phyloP scores from a whole-genome alignment of 2,888 invertebrate genomes.

The Anticlea derivata region DNA sequence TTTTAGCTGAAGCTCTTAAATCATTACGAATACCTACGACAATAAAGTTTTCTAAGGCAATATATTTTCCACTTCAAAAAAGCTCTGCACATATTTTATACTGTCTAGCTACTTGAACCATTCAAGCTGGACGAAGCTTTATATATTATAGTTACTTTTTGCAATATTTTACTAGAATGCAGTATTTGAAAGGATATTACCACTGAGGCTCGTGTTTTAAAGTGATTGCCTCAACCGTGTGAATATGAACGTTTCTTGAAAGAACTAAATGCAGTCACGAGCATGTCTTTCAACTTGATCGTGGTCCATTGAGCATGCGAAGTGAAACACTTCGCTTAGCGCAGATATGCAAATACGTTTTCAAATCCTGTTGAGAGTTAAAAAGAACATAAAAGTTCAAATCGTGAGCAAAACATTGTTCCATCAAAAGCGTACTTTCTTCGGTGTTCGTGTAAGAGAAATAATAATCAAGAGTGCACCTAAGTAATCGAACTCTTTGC shows the following conservation, averaged over 20 bases:
- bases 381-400: conserved; percentile 31
- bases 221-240: conserved; percentile 25
- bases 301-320: conserved; percentile 30
- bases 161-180: conserved; percentile 4
- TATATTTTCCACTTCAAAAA: no score
- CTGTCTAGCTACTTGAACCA: conserved; percentile 2
- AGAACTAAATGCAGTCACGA: conserved; percentile 33
- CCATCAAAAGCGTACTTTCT: conserved; percentile 33
- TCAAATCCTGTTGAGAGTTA: conserved; percentile 29
- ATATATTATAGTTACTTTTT: neutral
- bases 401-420: conserved; percentile 28
- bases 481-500: neutral
- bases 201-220: conserved; percentile 11
- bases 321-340: conserved; percentile 20
- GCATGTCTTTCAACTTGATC: conserved; percentile 30
- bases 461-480: conserved; percentile 10
- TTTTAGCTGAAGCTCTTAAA: no score
- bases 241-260: conserved; percentile 32
- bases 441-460: conserved; percentile 8
- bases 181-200: conserved; percentile 7
- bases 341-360: conserved; percentile 30
- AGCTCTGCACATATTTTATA: no score
- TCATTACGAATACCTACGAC: no score
- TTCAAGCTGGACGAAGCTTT: neutral
- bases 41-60: no score